phyloP scores from a whole-genome alignment of 2,888 invertebrate genomes.

The Pseudococcus jackbeardsleyi region DNA sequence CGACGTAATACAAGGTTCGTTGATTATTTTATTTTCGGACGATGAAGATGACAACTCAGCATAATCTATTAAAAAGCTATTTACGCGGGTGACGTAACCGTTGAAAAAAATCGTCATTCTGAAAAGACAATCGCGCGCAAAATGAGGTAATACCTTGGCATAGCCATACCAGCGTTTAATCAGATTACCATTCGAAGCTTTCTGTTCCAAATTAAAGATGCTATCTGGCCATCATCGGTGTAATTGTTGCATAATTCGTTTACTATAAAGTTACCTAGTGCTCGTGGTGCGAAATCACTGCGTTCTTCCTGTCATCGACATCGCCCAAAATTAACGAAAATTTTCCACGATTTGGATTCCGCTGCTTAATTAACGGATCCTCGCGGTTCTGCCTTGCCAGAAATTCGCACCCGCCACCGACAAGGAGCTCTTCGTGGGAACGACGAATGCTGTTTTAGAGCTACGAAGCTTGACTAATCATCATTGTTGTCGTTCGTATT shows the following conservation, averaged over 20 bases:
- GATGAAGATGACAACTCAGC: not conserved
- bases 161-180: not conserved
- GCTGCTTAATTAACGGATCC: not conserved
- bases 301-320: not conserved
- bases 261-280: no score
- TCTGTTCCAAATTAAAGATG: conserved; percentile 28
- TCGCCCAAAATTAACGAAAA: not conserved
- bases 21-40: not conserved
- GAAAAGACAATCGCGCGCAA: not conserved
- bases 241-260: not conserved
- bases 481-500: conserved; percentile 18
- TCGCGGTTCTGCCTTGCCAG: not conserved
- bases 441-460: not conserved
- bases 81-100: not conserved
- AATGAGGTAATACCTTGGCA: conserved; percentile 19
- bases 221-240: not conserved
- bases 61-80: not conserved
- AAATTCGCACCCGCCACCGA: not conserved
- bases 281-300: not conserved
- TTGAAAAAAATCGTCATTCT: not conserved
- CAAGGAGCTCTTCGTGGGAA: not conserved
- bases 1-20: no score
- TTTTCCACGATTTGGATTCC: not conserved
- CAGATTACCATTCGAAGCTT: not conserved
- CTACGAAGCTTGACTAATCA: conserved; percentile 16